phyloP scores from a whole-genome alignment of 2,888 invertebrate genomes.

The Charanyca ferruginea region DNA sequence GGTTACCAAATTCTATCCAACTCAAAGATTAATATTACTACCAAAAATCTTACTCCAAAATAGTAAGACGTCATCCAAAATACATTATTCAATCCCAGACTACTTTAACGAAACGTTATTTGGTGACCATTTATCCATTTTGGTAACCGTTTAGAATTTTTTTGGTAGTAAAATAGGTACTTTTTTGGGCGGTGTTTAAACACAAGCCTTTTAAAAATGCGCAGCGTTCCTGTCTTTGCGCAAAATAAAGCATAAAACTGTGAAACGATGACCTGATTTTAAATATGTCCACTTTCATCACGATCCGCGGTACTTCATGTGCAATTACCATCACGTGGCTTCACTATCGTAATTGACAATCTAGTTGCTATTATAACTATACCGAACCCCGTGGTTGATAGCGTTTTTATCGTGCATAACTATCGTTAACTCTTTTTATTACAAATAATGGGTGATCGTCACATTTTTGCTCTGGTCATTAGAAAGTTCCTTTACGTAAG shows the following conservation, averaged over 20 bases:
- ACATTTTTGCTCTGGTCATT: slow-evolving; percentile 64
- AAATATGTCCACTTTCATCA: slow-evolving; percentile 33
- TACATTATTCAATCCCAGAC: too few relatives aligned
- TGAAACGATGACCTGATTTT: slow-evolving; percentile 16
- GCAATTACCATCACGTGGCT: slow-evolving; percentile 36
- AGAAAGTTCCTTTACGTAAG: slow-evolving; percentile 72
- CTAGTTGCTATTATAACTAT: slow-evolving; percentile 35
- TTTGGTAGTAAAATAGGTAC: too few relatives aligned
- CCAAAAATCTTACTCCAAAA: too few relatives aligned
- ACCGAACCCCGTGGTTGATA: slow-evolving; percentile 44
- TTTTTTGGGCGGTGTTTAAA: too few relatives aligned
- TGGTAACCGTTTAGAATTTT: too few relatives aligned
- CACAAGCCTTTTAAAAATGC: neutral
- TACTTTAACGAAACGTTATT: too few relatives aligned
- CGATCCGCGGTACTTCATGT: slow-evolving; percentile 20
- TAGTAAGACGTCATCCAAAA: too few relatives aligned
- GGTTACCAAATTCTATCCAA: too few relatives aligned
- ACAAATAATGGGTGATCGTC: slow-evolving; percentile 59
- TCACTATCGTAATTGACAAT: slow-evolving; percentile 49
- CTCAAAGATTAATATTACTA: too few relatives aligned
- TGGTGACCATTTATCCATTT: too few relatives aligned
- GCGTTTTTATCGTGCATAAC: slow-evolving; percentile 52
- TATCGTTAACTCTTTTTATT: slow-evolving; percentile 57
- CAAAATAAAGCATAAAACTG: slow-evolving; percentile 3
- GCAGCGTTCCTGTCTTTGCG: neutral